A percentile compares a stretch with the other conserved stretches of the same genome.
Evolutionary conservation across 2,113 vertebrate species (phyloP).

Genomic region (Nibea albiflora): DNA sequence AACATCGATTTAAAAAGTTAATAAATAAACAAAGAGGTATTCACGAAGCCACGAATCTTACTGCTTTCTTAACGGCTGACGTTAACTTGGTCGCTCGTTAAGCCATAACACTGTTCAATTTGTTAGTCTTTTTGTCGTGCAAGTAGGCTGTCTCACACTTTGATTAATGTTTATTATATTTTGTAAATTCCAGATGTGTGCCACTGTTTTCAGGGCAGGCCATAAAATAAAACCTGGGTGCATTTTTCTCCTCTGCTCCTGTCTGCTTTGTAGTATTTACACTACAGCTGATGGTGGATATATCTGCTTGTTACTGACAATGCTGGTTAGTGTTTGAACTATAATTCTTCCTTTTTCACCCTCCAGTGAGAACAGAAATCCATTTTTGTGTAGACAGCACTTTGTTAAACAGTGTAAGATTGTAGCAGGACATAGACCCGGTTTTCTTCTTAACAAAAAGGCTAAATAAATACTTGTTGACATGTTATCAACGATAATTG

Average conservation of each 20-base stretch:
- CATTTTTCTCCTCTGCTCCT: no score
- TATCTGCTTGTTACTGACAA: slow-evolving; percentile 3
- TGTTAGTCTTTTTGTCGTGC: no score
- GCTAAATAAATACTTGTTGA: not conserved
- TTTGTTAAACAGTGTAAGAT: slow-evolving; percentile 6
- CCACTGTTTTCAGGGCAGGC: not conserved
- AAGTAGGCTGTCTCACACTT: not conserved
- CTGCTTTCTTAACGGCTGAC: no score
- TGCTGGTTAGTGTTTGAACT: not conserved
- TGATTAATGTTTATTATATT: not conserved
- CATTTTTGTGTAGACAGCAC: not conserved
- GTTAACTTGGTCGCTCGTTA: no score
- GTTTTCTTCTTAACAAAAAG: not conserved
- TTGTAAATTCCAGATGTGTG: not conserved
- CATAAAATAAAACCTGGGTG: no score
- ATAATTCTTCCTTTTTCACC: not conserved
- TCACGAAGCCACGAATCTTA: no score
- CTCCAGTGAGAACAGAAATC: not conserved
- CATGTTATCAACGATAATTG: not conserved
- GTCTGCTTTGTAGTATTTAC: no score
- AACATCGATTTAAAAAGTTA: no score
- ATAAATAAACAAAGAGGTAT: no score
- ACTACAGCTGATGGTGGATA: no score
- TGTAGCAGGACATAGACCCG: not conserved
- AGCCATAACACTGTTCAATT: not conserved